A percentile compares a stretch with the other conserved stretches of the same genome.
These are phyloP conservation scores for Acleris literana DNA, from an alignment of 2,888 invertebrate species.

Conservation along the genomic window DNA sequence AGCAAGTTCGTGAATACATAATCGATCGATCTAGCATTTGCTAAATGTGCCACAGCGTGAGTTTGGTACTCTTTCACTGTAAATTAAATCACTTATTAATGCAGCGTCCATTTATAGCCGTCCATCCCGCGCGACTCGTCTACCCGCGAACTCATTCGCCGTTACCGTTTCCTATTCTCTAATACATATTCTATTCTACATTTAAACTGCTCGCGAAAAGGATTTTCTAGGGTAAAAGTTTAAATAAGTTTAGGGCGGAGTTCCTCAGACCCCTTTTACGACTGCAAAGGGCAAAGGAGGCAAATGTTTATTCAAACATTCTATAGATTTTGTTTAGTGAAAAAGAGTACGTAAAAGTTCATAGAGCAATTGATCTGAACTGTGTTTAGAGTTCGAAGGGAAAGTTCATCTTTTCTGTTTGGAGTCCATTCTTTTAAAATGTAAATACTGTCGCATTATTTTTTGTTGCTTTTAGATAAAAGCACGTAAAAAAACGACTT, in stretches of 20 bases:
- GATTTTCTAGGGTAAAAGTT: constrained; percentile 81
- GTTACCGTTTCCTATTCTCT: constrained; percentile 62
- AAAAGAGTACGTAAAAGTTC: constrained; percentile 47
- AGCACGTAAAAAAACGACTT: background rate
- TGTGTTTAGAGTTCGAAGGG: constrained; percentile 5
- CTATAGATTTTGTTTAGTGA: constrained; percentile 72
- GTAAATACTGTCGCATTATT: background rate
- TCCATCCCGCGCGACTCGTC: constrained; percentile 52
- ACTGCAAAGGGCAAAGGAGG: constrained; percentile 79
- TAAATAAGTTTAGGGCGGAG: constrained; percentile 80
- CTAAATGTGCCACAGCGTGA: background rate
- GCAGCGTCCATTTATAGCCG: constrained; percentile 38
- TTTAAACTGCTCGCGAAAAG: constrained; percentile 78
- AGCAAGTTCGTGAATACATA: too few relatives aligned
- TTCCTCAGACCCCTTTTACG: constrained; percentile 79
- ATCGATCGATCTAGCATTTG: too few relatives aligned
- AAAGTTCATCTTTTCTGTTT: constrained; percentile 14
- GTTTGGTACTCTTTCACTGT: constrained; percentile 4
- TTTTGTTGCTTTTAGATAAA: background rate
- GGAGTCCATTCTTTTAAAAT: constrained; percentile 3
- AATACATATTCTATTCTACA: constrained; percentile 78
- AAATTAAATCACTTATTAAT: constrained; percentile 30
- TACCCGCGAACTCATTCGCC: constrained; percentile 57
- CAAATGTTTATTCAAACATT: constrained; percentile 82
- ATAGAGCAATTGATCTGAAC: constrained; percentile 36